Conservation (phyloP, 2,797 vertebrate genomes). For the Danio choprae region DNA sequence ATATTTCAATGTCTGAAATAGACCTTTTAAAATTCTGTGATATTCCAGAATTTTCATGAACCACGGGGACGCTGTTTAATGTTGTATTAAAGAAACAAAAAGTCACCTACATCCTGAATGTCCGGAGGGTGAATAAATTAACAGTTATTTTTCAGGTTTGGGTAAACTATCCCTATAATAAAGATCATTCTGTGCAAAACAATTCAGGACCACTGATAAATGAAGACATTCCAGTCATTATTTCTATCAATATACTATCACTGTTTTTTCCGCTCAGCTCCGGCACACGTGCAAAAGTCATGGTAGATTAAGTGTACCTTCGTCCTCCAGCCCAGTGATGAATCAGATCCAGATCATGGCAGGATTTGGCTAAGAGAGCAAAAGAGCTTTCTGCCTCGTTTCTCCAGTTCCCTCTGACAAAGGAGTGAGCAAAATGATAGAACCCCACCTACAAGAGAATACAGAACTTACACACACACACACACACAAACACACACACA, state of each 20-base stretch:
- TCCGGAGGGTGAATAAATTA: too few species aligned
- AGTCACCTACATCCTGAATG: too few species aligned
- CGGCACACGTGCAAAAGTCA: conserved; percentile 1
- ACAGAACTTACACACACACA: background rate
- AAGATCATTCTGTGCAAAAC: background rate
- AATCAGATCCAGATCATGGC: conserved; percentile 86
- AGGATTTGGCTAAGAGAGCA: conserved; percentile 84
- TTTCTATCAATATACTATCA: background rate
- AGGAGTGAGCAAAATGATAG: conserved; percentile 88
- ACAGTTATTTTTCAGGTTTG: too few species aligned
- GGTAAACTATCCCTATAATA: background rate
- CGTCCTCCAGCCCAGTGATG: conserved; percentile 83
- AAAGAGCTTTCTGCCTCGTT: conserved; percentile 86
- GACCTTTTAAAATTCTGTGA: too few species aligned
- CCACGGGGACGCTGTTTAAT: too few species aligned
- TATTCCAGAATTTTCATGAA: too few species aligned
- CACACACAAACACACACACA: background rate
- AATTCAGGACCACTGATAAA: background rate
- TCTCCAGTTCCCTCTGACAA: conserved; percentile 88
- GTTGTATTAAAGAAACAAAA: too few species aligned
- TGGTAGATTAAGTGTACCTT: conserved; percentile 71
- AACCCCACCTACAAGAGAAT: conserved; percentile 78
- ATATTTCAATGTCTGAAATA: too few species aligned
- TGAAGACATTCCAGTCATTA: conserved; percentile 8
- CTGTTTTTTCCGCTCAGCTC: conserved; percentile 28